Evolutionary conservation across 2,113 vertebrate genomes (phyloP).

Genomic region (Sula dactylatra): DNA sequence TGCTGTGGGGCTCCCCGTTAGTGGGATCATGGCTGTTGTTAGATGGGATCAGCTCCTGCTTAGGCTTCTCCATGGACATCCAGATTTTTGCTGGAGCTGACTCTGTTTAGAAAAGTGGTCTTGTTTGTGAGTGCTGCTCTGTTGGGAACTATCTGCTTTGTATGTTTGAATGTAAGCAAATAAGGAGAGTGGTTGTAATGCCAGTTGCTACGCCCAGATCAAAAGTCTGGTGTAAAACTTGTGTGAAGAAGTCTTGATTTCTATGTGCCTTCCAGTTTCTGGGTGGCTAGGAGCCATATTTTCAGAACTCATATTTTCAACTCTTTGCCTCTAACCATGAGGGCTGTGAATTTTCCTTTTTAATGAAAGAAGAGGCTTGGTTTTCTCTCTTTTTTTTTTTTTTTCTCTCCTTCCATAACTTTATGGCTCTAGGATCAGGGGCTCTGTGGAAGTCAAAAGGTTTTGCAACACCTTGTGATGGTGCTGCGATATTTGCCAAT

Average conservation of each 20-base stretch:
- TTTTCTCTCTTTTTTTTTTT: neutral
- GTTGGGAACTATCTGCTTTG: neutral
- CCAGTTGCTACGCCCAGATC: neutral
- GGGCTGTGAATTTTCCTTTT: neutral
- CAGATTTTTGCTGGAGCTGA: neutral
- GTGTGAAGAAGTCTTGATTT: neutral
- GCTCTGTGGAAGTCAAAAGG: neutral
- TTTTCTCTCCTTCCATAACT: neutral
- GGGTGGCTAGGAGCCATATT: neutral
- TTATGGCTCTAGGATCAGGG: neutral
- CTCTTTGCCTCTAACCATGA: neutral
- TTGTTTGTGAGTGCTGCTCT: neutral
- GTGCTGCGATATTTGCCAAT: neutral
- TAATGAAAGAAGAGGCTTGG: neutral
- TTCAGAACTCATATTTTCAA: neutral
- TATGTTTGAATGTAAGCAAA: neutral
- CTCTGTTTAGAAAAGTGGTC: neutral
- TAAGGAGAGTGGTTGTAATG: neutral
- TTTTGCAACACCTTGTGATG: neutral
- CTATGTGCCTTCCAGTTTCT: neutral
- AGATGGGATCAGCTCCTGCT: neutral
- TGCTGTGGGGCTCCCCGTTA: neutral
- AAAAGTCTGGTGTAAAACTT: neutral
- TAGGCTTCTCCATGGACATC: neutral
- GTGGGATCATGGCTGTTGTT: neutral